Evolutionary conservation across 2,888 invertebrate species (phyloP).

Genomic region (Sarcophaga carnaria): DNA sequence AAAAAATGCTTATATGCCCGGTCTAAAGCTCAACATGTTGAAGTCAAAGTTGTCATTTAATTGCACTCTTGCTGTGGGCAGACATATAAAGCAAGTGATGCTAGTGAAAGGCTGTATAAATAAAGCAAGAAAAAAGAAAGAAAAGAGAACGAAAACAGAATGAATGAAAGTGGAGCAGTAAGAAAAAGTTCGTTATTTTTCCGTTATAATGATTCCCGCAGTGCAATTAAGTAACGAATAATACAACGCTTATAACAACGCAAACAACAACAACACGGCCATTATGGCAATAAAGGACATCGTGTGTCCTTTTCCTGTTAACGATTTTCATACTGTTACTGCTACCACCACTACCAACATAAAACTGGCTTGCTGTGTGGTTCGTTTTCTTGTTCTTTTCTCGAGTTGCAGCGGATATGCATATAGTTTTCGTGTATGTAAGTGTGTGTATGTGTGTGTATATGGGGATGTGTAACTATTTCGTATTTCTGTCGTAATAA

Average conservation of each 20-base stretch:
- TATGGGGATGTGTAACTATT: constrained; percentile 14
- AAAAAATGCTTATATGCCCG: background rate
- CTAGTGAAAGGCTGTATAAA: background rate
- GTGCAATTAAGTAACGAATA: constrained; percentile 69
- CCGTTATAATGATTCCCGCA: constrained; percentile 68
- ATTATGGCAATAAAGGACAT: constrained; percentile 61
- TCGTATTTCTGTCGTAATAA: constrained; percentile 67
- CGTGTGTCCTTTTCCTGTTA: constrained; percentile 59
- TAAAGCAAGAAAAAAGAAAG: background rate
- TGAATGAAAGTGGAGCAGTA: constrained; percentile 40
- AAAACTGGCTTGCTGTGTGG: background rate
- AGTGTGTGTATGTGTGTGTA: background rate
- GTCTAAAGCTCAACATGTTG: constrained; percentile 34
- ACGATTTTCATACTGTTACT: constrained; percentile 30
- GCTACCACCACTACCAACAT: constrained; percentile 2
- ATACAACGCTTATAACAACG: constrained; percentile 27
- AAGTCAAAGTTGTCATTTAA: constrained; percentile 54
- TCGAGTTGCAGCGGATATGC: constrained; percentile 44
- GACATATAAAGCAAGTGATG: constrained; percentile 36
- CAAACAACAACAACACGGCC: constrained; percentile 13
- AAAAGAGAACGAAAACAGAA: constrained; percentile 12
- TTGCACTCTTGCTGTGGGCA: constrained; percentile 51
- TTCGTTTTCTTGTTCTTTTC: background rate
- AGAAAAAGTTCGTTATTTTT: constrained; percentile 63
- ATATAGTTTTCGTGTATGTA: constrained; percentile 28